phyloP scores from a whole-genome alignment of 2,113 vertebrate genomes.

The Leucopsar rothschildi region DNA sequence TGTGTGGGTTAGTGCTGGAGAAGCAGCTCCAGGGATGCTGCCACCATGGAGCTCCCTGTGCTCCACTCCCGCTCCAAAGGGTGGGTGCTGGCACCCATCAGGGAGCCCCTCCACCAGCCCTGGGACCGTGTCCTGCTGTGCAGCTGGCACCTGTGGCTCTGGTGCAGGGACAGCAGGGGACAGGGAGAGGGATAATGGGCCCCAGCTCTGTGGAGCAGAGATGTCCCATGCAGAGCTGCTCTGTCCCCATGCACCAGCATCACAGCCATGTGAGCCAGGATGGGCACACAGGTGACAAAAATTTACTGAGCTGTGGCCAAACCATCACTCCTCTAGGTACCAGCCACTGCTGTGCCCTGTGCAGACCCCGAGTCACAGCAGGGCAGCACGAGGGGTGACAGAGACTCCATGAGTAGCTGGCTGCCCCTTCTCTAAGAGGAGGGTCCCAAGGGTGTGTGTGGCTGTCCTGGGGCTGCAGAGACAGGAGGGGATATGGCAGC shows the following conservation, averaged over 20 bases:
- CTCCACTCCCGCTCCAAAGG: fast-evolving
- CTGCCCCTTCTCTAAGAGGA: not conserved
- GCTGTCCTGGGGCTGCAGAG: not conserved
- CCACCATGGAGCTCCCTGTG: not conserved
- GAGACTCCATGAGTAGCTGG: fast-evolving
- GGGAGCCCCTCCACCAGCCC: not conserved
- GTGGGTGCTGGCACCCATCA: fast-evolving
- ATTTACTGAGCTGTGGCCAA: not conserved
- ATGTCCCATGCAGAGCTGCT: not conserved
- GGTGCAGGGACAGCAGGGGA: not conserved
- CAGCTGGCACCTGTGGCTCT: not conserved
- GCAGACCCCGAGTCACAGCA: fast-evolving
- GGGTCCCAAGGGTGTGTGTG: fast-evolving
- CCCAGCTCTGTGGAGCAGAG: not conserved
- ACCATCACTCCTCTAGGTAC: not conserved
- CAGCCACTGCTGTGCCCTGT: fast-evolving
- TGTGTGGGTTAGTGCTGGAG: not conserved
- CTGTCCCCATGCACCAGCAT: not conserved
- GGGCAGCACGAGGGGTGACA: not conserved
- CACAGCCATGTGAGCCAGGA: not conserved
- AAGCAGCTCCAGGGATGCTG: not conserved
- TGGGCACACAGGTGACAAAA: fast-evolving
- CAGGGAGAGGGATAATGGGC: not conserved
- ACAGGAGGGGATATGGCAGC: not conserved
- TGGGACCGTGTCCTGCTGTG: not conserved